Percentiles rank a stretch among this genome's conserved stretches.
Evolutionary conservation across 2,113 vertebrate genomes (phyloP).

Genomic region (Hyperoodon ampullatus): DNA sequence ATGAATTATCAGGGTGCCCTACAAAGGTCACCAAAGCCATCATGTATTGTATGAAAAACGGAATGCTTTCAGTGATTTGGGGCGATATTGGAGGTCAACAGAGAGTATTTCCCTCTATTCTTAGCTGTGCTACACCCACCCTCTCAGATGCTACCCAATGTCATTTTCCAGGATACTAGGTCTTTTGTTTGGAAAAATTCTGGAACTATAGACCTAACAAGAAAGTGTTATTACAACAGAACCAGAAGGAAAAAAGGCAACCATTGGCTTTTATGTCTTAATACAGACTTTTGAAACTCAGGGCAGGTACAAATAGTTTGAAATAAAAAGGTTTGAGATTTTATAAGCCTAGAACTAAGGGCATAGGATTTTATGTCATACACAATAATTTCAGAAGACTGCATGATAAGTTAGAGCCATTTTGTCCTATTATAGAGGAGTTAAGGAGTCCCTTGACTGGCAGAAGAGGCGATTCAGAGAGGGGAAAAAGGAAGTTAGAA

Average conservation of each 20-base stretch:
- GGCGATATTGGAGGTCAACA: background rate
- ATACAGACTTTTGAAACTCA: background rate
- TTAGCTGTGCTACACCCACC: background rate
- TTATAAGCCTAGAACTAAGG: conserved; percentile 2
- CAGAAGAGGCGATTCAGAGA: background rate
- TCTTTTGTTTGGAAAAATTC: background rate
- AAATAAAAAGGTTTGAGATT: background rate
- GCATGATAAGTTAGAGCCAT: background rate
- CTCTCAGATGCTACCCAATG: background rate
- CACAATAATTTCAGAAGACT: background rate
- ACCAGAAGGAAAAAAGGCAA: background rate
- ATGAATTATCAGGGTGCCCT: background rate
- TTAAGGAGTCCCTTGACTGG: background rate
- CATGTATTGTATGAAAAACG: conserved; percentile 11
- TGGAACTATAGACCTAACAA: conserved; percentile 3
- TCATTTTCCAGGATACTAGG: background rate
- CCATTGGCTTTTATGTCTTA: background rate
- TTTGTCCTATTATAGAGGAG: background rate
- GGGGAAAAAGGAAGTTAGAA: background rate
- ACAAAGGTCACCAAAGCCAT: background rate
- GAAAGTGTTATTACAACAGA: background rate
- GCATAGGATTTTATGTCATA: background rate
- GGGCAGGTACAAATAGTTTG: background rate
- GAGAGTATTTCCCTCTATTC: background rate
- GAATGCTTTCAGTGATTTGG: background rate